Percentiles rank a stretch among this genome's conserved stretches.
These are phyloP conservation scores for Reticulitermes lucifugus DNA, from an alignment of 2,888 invertebrate species.

Conservation along the genomic window DNA sequence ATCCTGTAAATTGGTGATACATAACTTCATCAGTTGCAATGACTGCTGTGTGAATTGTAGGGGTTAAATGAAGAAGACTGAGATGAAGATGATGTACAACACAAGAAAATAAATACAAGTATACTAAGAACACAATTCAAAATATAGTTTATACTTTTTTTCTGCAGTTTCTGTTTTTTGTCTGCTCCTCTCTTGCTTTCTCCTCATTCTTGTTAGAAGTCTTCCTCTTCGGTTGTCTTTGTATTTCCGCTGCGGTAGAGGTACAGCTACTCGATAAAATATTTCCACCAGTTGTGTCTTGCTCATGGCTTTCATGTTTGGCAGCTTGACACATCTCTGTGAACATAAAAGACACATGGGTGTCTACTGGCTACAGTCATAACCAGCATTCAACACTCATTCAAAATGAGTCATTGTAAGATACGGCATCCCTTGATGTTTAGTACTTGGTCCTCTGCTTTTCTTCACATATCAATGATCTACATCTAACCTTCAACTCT, in stretches of 20 bases:
- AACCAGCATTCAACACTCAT: too few species aligned
- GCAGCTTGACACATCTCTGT: slow-evolving; percentile 49
- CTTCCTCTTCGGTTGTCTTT: slow-evolving; percentile 47
- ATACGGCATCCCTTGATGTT: too few species aligned
- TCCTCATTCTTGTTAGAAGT: slow-evolving; percentile 43
- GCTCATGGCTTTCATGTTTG: slow-evolving; percentile 39
- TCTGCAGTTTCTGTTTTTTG: not conserved
- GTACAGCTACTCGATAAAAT: slow-evolving; percentile 49
- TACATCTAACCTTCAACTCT: too few species aligned
- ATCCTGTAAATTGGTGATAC: not conserved
- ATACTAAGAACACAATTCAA: not conserved
- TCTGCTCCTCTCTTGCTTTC: slow-evolving; percentile 33
- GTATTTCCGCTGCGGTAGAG: slow-evolving; percentile 51
- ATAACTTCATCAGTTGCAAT: not conserved
- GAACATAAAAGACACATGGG: not conserved
- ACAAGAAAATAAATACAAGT: not conserved
- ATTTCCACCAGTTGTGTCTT: slow-evolving; percentile 47
- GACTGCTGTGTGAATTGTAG: not conserved
- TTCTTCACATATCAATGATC: too few species aligned
- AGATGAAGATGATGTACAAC: too few species aligned
- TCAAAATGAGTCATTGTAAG: too few species aligned
- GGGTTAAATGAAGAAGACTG: not conserved
- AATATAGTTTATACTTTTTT: not conserved
- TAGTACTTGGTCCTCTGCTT: too few species aligned
- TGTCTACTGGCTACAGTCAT: too few species aligned